Base-by-base conservation (phyloP, 1,140 invertebrate genomes). In the Plodia interpunctella region DNA sequence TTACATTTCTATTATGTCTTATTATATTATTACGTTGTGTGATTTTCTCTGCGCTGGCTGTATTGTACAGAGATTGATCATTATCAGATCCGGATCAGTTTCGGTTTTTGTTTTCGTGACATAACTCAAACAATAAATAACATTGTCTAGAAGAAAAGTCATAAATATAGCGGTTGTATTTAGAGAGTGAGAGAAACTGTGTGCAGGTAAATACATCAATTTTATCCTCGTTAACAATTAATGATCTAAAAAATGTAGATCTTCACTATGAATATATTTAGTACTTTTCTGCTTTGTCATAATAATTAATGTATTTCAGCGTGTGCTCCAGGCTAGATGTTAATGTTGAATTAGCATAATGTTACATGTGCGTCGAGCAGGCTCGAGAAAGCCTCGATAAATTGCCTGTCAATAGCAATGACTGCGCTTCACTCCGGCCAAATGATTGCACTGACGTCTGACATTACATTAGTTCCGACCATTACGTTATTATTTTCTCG, bases 371-470 rank as follows among this genome's bases (percentile, higher is more conserved):
- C n/a, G 38, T 44, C 32, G 1, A 15, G 38, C 38, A 44, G 15
- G 38, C 38, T n/a, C 38, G 15, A 44, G 38, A 44, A 44, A 44
- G 38, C 8, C 38, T 5, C 13, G 15, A 44, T 44, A 44, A 44
- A 44, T 44, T 44, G 38, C 38, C 38, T 17, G 38, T 44, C 38
- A 44, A 44, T 44, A 44, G 10, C 15, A 44, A 44, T 44, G 38
- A 44, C 15, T 44, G 38, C 15, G 38, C 38, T n/a, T 44, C 38
- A 44, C 38, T 15, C 30, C 30, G 30, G 11, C 30, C 38, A 44
- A 38, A 44, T 44, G 38, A 44, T 44, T 44, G 15, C 13, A 5
- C 5, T 3, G 38, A 44, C 38, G 38, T 15, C 38, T 44, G 38
- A 44, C 38, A 44, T 44, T 44, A 44, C 38, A 44, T 44, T 17